Evolutionary conservation across 2,888 invertebrate genomes (phyloP).

Genomic region (Eristalis arbustorum): DNA sequence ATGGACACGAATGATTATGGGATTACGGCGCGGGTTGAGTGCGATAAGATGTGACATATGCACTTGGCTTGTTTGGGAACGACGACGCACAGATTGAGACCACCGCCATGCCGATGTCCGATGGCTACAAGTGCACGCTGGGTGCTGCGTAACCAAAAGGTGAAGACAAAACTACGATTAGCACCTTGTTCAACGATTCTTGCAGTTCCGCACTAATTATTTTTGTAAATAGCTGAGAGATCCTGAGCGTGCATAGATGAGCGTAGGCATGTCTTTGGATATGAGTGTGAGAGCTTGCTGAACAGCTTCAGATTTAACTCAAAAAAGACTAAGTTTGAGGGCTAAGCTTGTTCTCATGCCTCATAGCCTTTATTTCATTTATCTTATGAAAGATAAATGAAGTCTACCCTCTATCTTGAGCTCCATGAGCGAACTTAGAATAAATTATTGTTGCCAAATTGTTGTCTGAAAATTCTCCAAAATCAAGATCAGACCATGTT

Average conservation of each 20-base stretch:
- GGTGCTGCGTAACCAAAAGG: slow-evolving; percentile 53
- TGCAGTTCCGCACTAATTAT: slow-evolving; percentile 60
- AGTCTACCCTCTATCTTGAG: too few species aligned
- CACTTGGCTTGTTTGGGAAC: slow-evolving; percentile 61
- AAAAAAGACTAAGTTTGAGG: too few species aligned
- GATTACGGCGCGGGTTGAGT: slow-evolving; percentile 63
- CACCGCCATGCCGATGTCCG: slow-evolving; percentile 58
- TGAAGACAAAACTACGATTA: slow-evolving; percentile 67
- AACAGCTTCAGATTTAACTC: background rate
- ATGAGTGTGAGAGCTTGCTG: background rate
- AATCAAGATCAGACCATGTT: too few species aligned
- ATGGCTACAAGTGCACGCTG: slow-evolving; percentile 44
- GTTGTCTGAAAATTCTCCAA: too few species aligned
- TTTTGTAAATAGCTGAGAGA: slow-evolving; percentile 28
- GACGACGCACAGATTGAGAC: slow-evolving; percentile 23
- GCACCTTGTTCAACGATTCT: slow-evolving; percentile 66
- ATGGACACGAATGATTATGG: slow-evolving; percentile 64
- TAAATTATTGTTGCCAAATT: too few species aligned
- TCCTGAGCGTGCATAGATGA: slow-evolving; percentile 24
- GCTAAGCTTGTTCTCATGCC: too few species aligned
- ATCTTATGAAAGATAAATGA: too few species aligned
- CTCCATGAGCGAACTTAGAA: too few species aligned
- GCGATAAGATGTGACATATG: slow-evolving; percentile 68
- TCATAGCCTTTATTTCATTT: too few species aligned
- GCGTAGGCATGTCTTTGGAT: background rate